Percentiles rank a stretch among this genome's conserved stretches.
phyloP scores from a whole-genome alignment of 2,797 vertebrate species.

The Coluber constrictor region DNA sequence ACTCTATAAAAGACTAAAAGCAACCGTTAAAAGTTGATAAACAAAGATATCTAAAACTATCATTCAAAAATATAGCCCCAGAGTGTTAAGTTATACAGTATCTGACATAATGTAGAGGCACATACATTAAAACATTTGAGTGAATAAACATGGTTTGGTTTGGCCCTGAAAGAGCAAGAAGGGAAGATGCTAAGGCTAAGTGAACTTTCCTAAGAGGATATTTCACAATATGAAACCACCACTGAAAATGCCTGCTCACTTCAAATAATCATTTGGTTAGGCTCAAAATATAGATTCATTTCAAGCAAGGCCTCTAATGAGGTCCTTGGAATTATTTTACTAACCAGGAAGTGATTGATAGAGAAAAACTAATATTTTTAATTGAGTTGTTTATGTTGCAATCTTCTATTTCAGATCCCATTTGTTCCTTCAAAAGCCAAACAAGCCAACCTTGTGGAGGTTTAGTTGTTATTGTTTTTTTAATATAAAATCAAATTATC shows the following conservation, averaged over 20 bases:
- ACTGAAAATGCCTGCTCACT: background rate
- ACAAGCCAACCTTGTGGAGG: background rate
- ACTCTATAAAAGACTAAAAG: background rate
- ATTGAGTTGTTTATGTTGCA: background rate
- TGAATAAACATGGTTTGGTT: background rate
- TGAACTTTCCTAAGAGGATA: background rate
- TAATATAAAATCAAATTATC: background rate
- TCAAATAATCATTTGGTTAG: background rate
- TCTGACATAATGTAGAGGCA: background rate
- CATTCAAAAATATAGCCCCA: background rate
- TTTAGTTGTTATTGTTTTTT: background rate
- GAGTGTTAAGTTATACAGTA: background rate
- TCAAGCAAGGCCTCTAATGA: background rate
- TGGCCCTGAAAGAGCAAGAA: background rate
- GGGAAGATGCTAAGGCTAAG: background rate
- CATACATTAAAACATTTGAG: background rate
- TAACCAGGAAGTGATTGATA: background rate
- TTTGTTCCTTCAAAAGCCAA: background rate
- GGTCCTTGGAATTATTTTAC: background rate
- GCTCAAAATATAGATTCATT: background rate
- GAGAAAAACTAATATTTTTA: background rate
- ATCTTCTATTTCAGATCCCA: background rate
- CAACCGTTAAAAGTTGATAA: background rate
- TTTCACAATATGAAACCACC: background rate
- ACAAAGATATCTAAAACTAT: background rate